These are phyloP conservation scores for Oreonectes daqikongensis DNA, from an alignment of 2,797 vertebrate genomes.

Conservation along the genomic window DNA sequence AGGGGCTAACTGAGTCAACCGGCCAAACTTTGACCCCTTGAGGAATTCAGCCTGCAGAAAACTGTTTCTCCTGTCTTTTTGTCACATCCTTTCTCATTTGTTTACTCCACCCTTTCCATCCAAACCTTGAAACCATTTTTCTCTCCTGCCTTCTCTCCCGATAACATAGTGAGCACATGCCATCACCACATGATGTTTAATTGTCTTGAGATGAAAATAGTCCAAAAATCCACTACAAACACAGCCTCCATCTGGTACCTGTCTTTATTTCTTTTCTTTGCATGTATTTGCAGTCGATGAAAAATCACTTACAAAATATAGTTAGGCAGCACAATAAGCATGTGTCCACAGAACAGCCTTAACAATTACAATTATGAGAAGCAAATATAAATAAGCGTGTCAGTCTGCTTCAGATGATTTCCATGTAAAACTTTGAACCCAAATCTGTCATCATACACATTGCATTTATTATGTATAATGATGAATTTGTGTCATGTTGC, in stretches of 20 bases:
- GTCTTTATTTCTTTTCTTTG: conserved; percentile 44
- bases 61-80: conserved; percentile 10
- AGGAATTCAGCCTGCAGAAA: background rate
- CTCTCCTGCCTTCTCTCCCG: background rate
- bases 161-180: conserved; percentile 29
- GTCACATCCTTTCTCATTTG: too few relatives aligned
- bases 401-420: conserved; percentile 14
- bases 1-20: background rate
- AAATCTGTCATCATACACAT: conserved; percentile 1
- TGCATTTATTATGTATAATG: background rate
- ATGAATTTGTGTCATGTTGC: background rate
- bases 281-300: conserved; percentile 33
- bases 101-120: background rate
- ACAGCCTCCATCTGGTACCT: conserved; percentile 7
- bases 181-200: conserved; percentile 23
- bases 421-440: background rate
- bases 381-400: background rate
- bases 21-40: background rate
- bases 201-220: background rate
- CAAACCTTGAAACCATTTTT: conserved; percentile 29
- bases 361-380: background rate
- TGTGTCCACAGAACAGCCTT: background rate
- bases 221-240: background rate
- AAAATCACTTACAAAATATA: conserved; percentile 38
- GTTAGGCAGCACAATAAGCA: background rate